phyloP scores from a whole-genome alignment of 2,113 vertebrate species.

The Strix aluco region DNA sequence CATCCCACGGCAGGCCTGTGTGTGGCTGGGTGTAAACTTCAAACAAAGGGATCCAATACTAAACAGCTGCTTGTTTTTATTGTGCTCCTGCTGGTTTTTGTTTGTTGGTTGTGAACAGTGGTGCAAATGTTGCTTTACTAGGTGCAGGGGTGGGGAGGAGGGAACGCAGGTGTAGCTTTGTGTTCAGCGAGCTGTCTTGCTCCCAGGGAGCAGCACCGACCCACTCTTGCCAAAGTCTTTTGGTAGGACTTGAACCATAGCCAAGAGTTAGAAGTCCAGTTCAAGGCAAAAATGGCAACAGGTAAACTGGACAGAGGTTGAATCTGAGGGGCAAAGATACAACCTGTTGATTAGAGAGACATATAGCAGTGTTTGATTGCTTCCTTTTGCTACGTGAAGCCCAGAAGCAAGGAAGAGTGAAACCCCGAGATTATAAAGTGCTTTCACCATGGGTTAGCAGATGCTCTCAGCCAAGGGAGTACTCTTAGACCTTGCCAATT shows the following conservation, averaged over 20 bases:
- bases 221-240: neutral
- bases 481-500: conserved; percentile 36
- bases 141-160: neutral
- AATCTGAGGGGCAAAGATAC: neutral
- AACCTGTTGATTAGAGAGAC: neutral
- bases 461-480: conserved; percentile 48
- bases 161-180: neutral
- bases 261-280: neutral
- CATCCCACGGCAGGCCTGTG: neutral
- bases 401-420: neutral
- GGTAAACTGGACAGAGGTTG: neutral
- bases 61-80: neutral
- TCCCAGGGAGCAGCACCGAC: neutral
- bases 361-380: neutral
- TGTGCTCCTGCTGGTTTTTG: neutral
- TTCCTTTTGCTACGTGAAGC: conserved; percentile 2
- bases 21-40: neutral
- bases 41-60: neutral
- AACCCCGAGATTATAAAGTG: neutral
- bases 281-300: neutral
- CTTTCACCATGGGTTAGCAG: conserved; percentile 18
- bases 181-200: neutral
- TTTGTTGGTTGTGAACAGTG: neutral
- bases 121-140: neutral
- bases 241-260: neutral